Conservation (phyloP, 2,113 vertebrate genomes). For the Sigmodon hispidus region DNA sequence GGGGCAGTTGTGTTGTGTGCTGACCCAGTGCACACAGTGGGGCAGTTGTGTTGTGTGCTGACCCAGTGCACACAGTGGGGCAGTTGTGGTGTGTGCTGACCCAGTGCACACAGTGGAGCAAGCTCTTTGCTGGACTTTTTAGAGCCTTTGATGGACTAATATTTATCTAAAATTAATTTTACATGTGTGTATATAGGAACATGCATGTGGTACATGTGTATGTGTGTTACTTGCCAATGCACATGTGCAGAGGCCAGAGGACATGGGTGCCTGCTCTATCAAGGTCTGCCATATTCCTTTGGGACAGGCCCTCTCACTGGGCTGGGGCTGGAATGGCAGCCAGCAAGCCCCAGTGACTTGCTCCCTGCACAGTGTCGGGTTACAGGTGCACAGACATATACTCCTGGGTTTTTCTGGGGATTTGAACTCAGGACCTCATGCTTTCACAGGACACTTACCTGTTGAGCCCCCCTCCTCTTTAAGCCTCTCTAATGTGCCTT, state of each 20-base stretch:
- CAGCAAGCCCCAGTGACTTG: neutral
- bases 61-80: too few relatives aligned
- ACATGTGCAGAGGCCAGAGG: neutral
- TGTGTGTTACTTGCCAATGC: neutral
- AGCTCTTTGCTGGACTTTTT: neutral
- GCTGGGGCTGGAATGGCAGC: neutral
- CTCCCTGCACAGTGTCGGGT: neutral
- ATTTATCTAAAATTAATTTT: neutral
- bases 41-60: too few relatives aligned
- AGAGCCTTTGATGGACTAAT: neutral
- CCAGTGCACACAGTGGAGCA: too few relatives aligned
- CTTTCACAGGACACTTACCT: neutral
- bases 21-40: too few relatives aligned
- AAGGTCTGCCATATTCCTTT: neutral
- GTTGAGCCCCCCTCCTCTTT: neutral
- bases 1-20: too few relatives aligned
- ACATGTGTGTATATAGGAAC: neutral
- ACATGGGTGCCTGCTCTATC: neutral
- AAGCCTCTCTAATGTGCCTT: neutral
- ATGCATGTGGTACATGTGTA: neutral
- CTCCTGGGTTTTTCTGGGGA: neutral
- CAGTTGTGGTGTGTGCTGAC: too few relatives aligned
- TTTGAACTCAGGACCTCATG: neutral
- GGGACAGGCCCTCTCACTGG: neutral
- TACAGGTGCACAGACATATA: neutral